A percentile compares a stretch with the other conserved stretches of the same genome.
These are phyloP conservation scores for Chiloscyllium punctatum DNA, from an alignment of 2,797 vertebrate species.

Conservation along the genomic window DNA sequence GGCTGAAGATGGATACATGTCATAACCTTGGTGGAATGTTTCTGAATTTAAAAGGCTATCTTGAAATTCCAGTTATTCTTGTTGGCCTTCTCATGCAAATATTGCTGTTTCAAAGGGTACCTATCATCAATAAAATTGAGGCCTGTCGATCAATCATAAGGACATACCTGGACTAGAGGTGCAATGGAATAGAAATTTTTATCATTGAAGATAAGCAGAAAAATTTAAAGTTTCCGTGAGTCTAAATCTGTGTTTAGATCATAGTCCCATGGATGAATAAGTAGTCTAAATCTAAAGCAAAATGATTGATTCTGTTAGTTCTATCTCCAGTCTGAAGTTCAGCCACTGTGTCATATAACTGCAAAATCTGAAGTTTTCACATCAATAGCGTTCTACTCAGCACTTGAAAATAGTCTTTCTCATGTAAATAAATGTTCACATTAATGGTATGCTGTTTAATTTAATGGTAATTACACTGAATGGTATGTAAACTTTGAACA, in stretches of 20 bases:
- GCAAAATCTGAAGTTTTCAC: constrained; percentile 26
- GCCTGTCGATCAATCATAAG: constrained; percentile 8
- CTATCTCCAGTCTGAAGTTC: constrained; percentile 30
- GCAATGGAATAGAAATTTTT: not conserved
- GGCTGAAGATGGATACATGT: not conserved
- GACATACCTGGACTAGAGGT: not conserved
- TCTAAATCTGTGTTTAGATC: not conserved
- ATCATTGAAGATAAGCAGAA: not conserved
- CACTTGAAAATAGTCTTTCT: constrained; percentile 7
- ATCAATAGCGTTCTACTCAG: constrained; percentile 13
- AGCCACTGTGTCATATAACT: constrained; percentile 18
- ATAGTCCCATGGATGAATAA: constrained; percentile 2
- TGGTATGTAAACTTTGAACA: constrained; percentile 33
- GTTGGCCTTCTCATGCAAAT: not conserved
- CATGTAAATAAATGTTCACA: constrained; percentile 33
- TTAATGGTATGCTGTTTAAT: constrained; percentile 30
- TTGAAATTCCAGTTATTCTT: not conserved
- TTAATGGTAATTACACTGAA: constrained; percentile 31
- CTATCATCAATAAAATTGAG: not conserved
- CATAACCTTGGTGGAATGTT: not conserved
- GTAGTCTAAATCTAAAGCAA: constrained; percentile 8
- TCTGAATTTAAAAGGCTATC: not conserved
- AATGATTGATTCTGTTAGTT: constrained; percentile 34
- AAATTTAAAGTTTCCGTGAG: not conserved
- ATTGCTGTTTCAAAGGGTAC: not conserved